A percentile compares a stretch with the other conserved stretches of the same genome.
Evolutionary conservation across 2,888 invertebrate genomes (phyloP).

Genomic region (Eupithecia inturbata): DNA sequence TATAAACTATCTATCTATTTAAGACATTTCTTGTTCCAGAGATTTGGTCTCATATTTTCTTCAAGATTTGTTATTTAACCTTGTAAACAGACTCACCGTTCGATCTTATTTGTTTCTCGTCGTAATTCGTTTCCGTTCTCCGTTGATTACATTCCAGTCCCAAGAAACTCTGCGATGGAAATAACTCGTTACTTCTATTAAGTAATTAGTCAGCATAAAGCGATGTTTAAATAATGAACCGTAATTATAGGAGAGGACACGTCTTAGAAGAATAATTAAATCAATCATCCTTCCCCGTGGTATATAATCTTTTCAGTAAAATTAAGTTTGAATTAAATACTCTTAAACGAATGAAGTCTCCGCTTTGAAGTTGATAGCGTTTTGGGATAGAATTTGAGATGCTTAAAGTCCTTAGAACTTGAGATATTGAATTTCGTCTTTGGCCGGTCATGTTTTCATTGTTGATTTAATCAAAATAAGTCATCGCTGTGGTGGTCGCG

Average conservation of each 20-base stretch:
- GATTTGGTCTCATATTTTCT: background rate
- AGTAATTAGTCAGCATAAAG: slow-evolving; percentile 82
- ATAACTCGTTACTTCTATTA: slow-evolving; percentile 83
- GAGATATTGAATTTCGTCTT: slow-evolving; percentile 55
- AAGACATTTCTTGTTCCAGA: too few relatives aligned
- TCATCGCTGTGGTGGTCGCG: background rate
- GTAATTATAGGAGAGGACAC: slow-evolving; percentile 83
- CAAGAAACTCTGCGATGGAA: slow-evolving; percentile 64
- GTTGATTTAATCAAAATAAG: slow-evolving; percentile 1
- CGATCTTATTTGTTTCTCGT: slow-evolving; percentile 70
- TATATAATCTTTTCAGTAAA: slow-evolving; percentile 80
- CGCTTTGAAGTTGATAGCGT: slow-evolving; percentile 70
- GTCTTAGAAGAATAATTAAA: slow-evolving; percentile 82
- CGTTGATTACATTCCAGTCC: slow-evolving; percentile 75
- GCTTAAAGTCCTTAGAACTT: slow-evolving; percentile 60
- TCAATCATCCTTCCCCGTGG: slow-evolving; percentile 79
- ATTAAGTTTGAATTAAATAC: slow-evolving; percentile 79
- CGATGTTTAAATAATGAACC: slow-evolving; percentile 83
- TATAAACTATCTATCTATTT: too few relatives aligned
- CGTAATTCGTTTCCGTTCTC: slow-evolving; percentile 69
- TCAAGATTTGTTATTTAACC: background rate
- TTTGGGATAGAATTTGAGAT: slow-evolving; percentile 64
- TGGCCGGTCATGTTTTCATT: slow-evolving; percentile 16
- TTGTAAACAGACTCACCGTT: slow-evolving; percentile 50
- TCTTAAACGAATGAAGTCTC: slow-evolving; percentile 63